A percentile compares a stretch with the other conserved stretches of the same genome.
Conservation (phyloP, 2,888 invertebrate genomes). For the Drosophila hamatofila region DNA sequence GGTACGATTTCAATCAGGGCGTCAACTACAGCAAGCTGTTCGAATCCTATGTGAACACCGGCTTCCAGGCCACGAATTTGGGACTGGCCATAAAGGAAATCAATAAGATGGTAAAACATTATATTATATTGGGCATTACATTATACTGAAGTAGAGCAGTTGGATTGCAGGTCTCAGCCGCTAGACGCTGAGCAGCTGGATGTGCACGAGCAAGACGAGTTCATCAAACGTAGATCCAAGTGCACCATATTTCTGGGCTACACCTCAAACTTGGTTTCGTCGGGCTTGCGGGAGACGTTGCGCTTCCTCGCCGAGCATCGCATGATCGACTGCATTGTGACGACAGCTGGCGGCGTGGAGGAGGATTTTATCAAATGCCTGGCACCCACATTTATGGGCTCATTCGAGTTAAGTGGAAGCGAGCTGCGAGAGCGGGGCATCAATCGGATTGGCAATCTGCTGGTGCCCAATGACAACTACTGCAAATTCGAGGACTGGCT, state of each 20-base stretch:
- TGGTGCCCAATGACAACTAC: constrained; percentile 99
- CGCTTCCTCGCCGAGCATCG: constrained; percentile 93
- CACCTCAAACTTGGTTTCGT: constrained; percentile 98
- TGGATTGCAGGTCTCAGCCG: constrained; percentile 90
- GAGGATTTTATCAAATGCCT: constrained; percentile 99
- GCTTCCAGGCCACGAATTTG: constrained; percentile 99
- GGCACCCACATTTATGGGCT: constrained; percentile 96
- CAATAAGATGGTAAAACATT: constrained; percentile 91
- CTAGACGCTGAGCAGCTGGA: constrained; percentile 89
- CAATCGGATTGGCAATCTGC: constrained; percentile 93
- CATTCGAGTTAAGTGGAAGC: constrained; percentile 93
- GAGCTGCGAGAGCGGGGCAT: constrained; percentile 93
- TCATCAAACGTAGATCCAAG: constrained; percentile 90
- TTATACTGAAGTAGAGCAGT: constrained; percentile 82
- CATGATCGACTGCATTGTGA: constrained; percentile 97
- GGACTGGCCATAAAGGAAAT: constrained; percentile 96
- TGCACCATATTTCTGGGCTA: constrained; percentile 99
- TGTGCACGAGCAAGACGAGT: constrained; percentile 91
- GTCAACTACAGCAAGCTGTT: constrained; percentile 94
- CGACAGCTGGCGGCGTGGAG: constrained; percentile 99
- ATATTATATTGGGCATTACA: not conserved
- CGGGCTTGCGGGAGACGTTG: constrained; percentile 96
- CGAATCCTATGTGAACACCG: constrained; percentile 91
- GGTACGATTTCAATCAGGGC: constrained; percentile 97
- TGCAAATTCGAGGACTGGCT: constrained; percentile 98